Percentiles rank a stretch among this genome's conserved stretches.
These are phyloP conservation scores for Nicator chloris DNA, from an alignment of 2,113 vertebrate genomes.

Conservation along the genomic window DNA sequence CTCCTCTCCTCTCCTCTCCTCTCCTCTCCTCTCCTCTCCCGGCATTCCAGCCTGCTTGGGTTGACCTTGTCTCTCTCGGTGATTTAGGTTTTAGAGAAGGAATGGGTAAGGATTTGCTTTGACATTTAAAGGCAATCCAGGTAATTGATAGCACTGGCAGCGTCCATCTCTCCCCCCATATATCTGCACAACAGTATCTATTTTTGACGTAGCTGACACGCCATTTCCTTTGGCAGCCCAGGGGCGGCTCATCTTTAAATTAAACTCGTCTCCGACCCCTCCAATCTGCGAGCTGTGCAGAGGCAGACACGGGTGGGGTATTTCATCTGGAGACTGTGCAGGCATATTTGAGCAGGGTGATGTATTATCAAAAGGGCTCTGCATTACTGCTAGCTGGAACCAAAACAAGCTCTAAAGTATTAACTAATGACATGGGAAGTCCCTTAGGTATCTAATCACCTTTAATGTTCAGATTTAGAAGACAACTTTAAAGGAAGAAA, in stretches of 20 bases:
- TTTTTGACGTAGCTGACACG: conserved; percentile 78
- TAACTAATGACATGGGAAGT: conserved; percentile 74
- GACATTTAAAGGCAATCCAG: conserved; percentile 85
- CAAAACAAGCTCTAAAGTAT: conserved; percentile 62
- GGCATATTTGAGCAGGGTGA: conserved; percentile 63
- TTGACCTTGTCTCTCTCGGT: conserved; percentile 73
- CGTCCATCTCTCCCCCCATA: conserved; percentile 76
- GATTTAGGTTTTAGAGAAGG: conserved; percentile 81
- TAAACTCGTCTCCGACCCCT: conserved; percentile 74
- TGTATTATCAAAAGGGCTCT: conserved; percentile 62
- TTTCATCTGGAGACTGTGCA: conserved; percentile 70
- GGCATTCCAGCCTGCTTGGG: conserved; percentile 68
- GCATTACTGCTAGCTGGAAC: conserved; percentile 41
- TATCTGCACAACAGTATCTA: conserved; percentile 82
- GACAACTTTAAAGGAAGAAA: conserved; percentile 72
- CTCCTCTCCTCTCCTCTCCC: conserved; percentile 25
- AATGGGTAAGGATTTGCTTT: conserved; percentile 80
- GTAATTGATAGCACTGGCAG: conserved; percentile 77
- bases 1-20: conserved; percentile 21
- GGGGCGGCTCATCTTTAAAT: conserved; percentile 77
- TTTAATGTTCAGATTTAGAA: conserved; percentile 70
- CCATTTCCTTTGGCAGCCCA: conserved; percentile 79
- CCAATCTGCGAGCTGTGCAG: conserved; percentile 39
- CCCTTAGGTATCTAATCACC: conserved; percentile 74
- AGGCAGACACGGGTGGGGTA: conserved; percentile 65